Percentiles rank a stretch among this genome's conserved stretches.
These are phyloP conservation scores for Meiosimyza platycephala DNA, from an alignment of 2,888 invertebrate genomes.

Conservation along the genomic window DNA sequence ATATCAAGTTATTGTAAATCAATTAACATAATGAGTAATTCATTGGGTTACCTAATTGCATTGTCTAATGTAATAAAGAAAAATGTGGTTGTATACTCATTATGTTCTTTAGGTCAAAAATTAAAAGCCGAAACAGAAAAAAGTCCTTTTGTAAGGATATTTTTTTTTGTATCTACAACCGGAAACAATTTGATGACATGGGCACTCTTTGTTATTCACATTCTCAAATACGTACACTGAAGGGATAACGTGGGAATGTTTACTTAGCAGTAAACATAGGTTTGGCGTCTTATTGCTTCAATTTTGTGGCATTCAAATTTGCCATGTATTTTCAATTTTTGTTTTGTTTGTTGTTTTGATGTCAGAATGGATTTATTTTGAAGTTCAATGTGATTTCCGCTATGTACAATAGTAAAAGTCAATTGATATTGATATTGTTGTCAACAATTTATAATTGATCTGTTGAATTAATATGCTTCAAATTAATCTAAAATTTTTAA, in stretches of 20 bases:
- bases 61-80: background rate
- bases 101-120: background rate
- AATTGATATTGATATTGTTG: too few relatives aligned
- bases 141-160: too few relatives aligned
- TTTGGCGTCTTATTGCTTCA: background rate
- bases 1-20: background rate
- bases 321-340: too few relatives aligned
- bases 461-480: too few relatives aligned
- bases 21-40: conserved; percentile 10
- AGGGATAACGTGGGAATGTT: conserved; percentile 6
- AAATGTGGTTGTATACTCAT: background rate
- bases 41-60: background rate
- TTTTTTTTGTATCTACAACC: background rate
- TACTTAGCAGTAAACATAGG: background rate
- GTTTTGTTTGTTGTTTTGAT: too few relatives aligned
- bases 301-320: background rate
- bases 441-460: too few relatives aligned
- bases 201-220: background rate
- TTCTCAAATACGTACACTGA: background rate
- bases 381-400: too few relatives aligned
- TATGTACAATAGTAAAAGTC: too few relatives aligned
- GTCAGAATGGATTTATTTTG: too few relatives aligned
- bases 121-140: background rate
- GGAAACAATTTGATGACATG: conserved; percentile 2
- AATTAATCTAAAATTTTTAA: too few relatives aligned